Conservation (phyloP, 1,140 invertebrate genomes). For the Zophobas atratus region DNA sequence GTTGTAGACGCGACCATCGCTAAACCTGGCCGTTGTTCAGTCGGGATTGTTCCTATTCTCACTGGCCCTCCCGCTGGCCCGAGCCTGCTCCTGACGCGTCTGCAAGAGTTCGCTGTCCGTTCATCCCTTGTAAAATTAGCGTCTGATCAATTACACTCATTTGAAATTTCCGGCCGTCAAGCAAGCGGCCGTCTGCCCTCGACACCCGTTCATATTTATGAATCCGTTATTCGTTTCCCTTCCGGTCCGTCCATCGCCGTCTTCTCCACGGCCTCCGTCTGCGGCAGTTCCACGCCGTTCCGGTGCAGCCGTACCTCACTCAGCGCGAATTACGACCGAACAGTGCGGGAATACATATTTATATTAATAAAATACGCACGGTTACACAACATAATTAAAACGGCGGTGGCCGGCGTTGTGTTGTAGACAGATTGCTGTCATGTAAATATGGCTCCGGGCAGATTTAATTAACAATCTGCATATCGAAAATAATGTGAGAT, state of each 20-base stretch:
- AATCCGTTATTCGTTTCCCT: background rate
- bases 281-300: background rate
- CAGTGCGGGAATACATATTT: conserved; percentile 58
- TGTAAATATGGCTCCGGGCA: conserved; percentile 67
- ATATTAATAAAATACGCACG: conserved; percentile 66
- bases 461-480: conserved; percentile 68
- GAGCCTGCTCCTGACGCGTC: background rate
- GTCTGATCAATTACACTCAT: conserved; percentile 37
- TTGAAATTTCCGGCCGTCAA: conserved; percentile 36
- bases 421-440: conserved; percentile 68
- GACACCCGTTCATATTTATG: conserved; percentile 26
- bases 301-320: background rate
- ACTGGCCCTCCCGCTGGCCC: too few relatives aligned
- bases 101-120: conserved; percentile 19
- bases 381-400: conserved; percentile 67
- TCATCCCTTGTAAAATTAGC: conserved; percentile 34
- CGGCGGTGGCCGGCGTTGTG: conserved; percentile 60
- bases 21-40: too few relatives aligned
- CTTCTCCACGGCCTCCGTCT: background rate
- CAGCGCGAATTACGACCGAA: conserved; percentile 22
- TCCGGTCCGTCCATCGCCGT: conserved; percentile 2
- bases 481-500: conserved; percentile 67
- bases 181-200: conserved; percentile 16
- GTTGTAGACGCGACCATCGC: too few relatives aligned
- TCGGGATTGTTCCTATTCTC: too few relatives aligned